A percentile compares a stretch with the other conserved stretches of the same genome.
phyloP scores from a whole-genome alignment of 2,113 vertebrate species.

The Columba livia region DNA sequence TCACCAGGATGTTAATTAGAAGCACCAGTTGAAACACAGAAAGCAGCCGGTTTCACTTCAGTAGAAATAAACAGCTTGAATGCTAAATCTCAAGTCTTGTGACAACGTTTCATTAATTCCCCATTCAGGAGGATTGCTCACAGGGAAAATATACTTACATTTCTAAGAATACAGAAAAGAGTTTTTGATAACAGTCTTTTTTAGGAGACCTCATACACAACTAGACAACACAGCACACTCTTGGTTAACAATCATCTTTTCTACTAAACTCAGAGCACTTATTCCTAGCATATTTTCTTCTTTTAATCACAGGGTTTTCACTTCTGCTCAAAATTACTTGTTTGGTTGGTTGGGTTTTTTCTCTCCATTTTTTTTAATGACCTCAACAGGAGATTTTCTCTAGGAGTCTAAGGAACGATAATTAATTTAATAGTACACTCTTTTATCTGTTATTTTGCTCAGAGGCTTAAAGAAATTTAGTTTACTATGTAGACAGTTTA shows the following conservation, averaged over 20 bases:
- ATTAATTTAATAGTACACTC: background rate
- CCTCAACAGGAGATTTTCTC: background rate
- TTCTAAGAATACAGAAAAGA: background rate
- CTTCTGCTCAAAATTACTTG: background rate
- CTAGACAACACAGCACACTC: background rate
- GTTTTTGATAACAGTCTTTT: background rate
- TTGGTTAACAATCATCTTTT: background rate
- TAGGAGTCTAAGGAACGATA: background rate
- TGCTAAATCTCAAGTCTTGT: slow-evolving; percentile 5
- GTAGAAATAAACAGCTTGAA: slow-evolving; percentile 11
- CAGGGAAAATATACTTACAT: background rate
- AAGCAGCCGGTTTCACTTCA: slow-evolving; percentile 9
- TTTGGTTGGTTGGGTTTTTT: background rate
- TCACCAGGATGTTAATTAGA: background rate
- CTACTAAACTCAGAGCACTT: background rate
- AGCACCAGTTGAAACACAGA: background rate
- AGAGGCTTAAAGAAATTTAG: background rate
- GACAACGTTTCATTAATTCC: slow-evolving; percentile 35
- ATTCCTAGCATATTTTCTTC: background rate
- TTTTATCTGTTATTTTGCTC: background rate
- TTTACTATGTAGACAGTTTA: background rate
- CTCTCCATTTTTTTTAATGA: background rate
- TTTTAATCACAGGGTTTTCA: background rate
- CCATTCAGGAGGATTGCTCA: slow-evolving; percentile 8
- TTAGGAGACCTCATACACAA: background rate